A percentile compares a stretch with the other conserved stretches of the same genome.
These are phyloP conservation scores for Hylaea fasciaria DNA, from an alignment of 2,888 invertebrate species.

Conservation along the genomic window DNA sequence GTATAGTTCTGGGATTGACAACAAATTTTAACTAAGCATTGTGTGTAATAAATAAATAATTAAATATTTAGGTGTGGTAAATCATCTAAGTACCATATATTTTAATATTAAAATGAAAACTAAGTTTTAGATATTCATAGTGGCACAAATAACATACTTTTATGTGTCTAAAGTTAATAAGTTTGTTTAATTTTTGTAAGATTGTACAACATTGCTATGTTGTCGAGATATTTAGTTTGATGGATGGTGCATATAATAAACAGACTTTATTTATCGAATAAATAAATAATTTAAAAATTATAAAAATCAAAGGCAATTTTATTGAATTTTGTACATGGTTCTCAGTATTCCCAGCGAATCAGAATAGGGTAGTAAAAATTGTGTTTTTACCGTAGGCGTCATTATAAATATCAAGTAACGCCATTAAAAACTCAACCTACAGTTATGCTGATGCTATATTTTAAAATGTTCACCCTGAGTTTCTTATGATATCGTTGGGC, in stretches of 20 bases:
- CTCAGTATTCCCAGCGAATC: slow-evolving; percentile 3
- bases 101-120: slow-evolving; percentile 15
- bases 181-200: slow-evolving; percentile 17
- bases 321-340: slow-evolving; percentile 5
- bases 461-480: not conserved
- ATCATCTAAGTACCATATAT: slow-evolving; percentile 20
- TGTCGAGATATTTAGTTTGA: slow-evolving; percentile 10
- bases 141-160: slow-evolving; percentile 25
- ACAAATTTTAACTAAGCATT: slow-evolving; percentile 10
- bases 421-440: not conserved
- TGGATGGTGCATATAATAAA: slow-evolving; percentile 11
- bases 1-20: slow-evolving; percentile 19
- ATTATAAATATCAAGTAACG: too few relatives aligned
- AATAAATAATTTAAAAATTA: slow-evolving; percentile 18
- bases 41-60: slow-evolving; percentile 7
- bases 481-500: not conserved
- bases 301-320: slow-evolving; percentile 9
- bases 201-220: slow-evolving; percentile 24
- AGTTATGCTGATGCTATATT: not conserved
- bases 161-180: slow-evolving; percentile 20
- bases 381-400: not conserved
- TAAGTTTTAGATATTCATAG: slow-evolving; percentile 15
- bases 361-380: not conserved
- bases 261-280: slow-evolving; percentile 19
- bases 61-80: slow-evolving; percentile 13